phyloP scores from a whole-genome alignment of 2,797 vertebrate genomes.

The Sciurus carolinensis region DNA sequence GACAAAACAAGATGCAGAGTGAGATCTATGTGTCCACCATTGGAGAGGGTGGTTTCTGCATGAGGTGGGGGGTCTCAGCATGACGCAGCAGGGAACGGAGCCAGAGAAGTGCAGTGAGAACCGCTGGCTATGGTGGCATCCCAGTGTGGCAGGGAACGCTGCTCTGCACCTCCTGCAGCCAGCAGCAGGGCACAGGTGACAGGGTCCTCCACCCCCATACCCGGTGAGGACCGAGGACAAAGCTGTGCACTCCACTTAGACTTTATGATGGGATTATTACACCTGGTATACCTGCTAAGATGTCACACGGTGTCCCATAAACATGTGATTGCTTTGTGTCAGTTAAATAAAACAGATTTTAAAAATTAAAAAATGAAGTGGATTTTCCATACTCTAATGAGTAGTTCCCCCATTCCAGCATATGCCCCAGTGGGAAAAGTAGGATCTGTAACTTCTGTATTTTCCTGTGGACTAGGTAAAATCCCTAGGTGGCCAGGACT shows the following conservation, averaged over 20 bases:
- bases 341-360: neutral
- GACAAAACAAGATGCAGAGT: neutral
- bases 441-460: fast-evolving
- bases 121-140: fast-evolving
- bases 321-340: neutral
- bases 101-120: too few species aligned
- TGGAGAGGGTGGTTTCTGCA: neutral
- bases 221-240: fast-evolving
- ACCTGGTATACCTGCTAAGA: neutral
- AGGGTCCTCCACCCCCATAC: too few species aligned
- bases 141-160: too few species aligned
- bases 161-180: neutral
- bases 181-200: fast-evolving
- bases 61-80: fast-evolving
- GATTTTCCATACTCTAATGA: neutral
- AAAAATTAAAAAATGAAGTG: neutral
- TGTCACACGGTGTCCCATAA: neutral
- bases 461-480: too few species aligned
- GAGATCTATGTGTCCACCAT: fast-evolving
- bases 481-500: neutral
- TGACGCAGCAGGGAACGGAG: neutral
- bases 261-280: too few species aligned
- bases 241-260: neutral
- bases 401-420: neutral
- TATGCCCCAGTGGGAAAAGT: neutral